Evolutionary conservation across 2,797 vertebrate species (phyloP).

Genomic region (Balearica regulorum): DNA sequence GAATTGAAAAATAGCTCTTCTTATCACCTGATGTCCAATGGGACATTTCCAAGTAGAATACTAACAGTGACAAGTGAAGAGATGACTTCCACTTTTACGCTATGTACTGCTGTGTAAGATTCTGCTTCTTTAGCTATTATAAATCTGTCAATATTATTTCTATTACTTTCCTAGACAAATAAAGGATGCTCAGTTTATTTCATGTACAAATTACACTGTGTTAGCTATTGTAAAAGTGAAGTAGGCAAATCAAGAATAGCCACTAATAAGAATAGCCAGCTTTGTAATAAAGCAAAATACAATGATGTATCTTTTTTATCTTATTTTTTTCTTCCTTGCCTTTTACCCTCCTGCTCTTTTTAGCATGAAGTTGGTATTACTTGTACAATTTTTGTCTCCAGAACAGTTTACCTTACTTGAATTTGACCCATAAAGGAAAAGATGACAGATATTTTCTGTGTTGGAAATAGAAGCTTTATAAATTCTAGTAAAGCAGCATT

Average conservation of each 20-base stretch:
- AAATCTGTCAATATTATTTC: constrained; percentile 26
- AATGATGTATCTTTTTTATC: background rate
- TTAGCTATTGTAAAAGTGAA: background rate
- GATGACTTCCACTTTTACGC: constrained; percentile 45
- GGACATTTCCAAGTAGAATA: constrained; percentile 39
- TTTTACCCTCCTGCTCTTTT: background rate
- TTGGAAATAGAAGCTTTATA: background rate
- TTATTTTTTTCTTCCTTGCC: background rate
- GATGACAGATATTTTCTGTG: background rate
- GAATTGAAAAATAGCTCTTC: constrained; percentile 9
- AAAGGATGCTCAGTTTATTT: background rate
- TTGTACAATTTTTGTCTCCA: background rate
- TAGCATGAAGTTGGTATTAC: background rate
- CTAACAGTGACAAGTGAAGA: constrained; percentile 29
- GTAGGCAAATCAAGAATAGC: background rate
- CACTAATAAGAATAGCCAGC: background rate
- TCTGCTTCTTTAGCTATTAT: constrained; percentile 32
- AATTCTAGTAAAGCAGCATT: background rate
- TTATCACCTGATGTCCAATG: background rate
- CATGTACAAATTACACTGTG: background rate
- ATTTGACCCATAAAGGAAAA: background rate
- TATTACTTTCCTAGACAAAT: background rate
- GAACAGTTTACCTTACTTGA: background rate
- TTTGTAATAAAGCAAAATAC: background rate
- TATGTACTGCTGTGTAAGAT: background rate